Conservation (phyloP, 2,888 invertebrate species). For the Brachypterus glaber region DNA sequence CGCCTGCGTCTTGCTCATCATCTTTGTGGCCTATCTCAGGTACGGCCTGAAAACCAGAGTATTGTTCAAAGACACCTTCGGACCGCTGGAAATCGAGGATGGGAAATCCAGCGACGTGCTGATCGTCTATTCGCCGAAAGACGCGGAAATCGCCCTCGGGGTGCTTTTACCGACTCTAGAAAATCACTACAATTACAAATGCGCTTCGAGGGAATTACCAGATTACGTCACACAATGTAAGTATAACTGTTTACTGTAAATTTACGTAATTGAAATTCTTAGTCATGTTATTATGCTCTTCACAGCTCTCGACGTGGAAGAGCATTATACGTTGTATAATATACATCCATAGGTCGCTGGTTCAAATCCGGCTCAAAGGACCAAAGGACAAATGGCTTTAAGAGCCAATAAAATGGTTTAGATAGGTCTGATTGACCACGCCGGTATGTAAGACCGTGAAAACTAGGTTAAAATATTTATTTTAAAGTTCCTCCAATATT, state of each 20-base stretch:
- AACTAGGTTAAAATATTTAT: too few species aligned
- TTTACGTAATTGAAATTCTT: neutral
- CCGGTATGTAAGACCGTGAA: too few species aligned
- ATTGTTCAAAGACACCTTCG: conserved; percentile 44
- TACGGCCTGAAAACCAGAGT: conserved; percentile 43
- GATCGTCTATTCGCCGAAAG: conserved; percentile 54
- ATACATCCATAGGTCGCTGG: conserved; percentile 49
- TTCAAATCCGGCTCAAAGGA: conserved; percentile 37
- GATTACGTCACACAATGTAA: conserved; percentile 26
- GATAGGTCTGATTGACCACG: too few species aligned
- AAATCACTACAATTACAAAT: conserved; percentile 55
- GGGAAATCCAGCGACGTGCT: conserved; percentile 55
- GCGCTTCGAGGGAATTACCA: conserved; percentile 42
- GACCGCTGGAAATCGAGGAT: conserved; percentile 42
- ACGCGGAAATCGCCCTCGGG: conserved; percentile 53
- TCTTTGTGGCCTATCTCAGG: conserved; percentile 45
- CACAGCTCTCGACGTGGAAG: too few species aligned
- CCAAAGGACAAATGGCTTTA: too few species aligned
- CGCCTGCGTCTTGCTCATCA: conserved; percentile 43
- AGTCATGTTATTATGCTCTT: too few species aligned
- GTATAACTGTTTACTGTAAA: too few species aligned
- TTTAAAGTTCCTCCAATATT: too few species aligned
- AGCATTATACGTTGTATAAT: neutral
- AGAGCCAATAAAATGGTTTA: too few species aligned
- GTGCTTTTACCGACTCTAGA: conserved; percentile 54